Base-by-base conservation (phyloP, 1,140 invertebrate genomes). In the Ostrea edulis region DNA sequence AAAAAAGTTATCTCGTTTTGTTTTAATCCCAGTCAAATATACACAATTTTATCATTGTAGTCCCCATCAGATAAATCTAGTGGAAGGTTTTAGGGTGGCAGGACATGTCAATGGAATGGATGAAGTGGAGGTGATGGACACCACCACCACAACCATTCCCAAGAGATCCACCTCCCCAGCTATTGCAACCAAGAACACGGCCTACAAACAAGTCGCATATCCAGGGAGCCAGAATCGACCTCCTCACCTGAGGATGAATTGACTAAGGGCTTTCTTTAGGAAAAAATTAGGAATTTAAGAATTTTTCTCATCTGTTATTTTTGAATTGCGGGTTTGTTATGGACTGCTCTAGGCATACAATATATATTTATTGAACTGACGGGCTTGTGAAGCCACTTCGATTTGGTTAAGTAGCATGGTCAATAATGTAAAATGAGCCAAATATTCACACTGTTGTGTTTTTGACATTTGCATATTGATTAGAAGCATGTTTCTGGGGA, bases 101-200 rank as follows among this genome's bases (percentile, higher is more conserved):
- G 86, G 87, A 25, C 89, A 89, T 8, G 53, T 83, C 22, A 90
- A 91, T 86, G 89, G 87, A 25, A 77, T 86, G 8, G 86, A 90
- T 8, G 90, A 88, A 9, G 88, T 85, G 35, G 93, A 93, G 87
- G 93, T 90, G n/a, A 94, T 94, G 93, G 93, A 94, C 86, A 93
- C 91, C 8, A 91, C 92, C 51, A 84, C 87, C 7, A 86, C 89
- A 0, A 87, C 88, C 54, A 90, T 92, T 65, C 91, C 91, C 53
- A 90, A 90, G 77, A 88, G 91, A 84, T 91, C 92, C 14, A 91
- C 92, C 54, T 93, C 93, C 44, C 92, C 93, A 12, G 93, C 93
- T 14, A 93, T 94, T 55, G 92, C 90, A 52, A 91, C 92, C 82
- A 92, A 93, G 85, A 92, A 92, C 82, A 87, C 82, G 12, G 29